These are phyloP conservation scores for Dryococelus australis DNA, from an alignment of 2,888 invertebrate genomes.

Conservation along the genomic window DNA sequence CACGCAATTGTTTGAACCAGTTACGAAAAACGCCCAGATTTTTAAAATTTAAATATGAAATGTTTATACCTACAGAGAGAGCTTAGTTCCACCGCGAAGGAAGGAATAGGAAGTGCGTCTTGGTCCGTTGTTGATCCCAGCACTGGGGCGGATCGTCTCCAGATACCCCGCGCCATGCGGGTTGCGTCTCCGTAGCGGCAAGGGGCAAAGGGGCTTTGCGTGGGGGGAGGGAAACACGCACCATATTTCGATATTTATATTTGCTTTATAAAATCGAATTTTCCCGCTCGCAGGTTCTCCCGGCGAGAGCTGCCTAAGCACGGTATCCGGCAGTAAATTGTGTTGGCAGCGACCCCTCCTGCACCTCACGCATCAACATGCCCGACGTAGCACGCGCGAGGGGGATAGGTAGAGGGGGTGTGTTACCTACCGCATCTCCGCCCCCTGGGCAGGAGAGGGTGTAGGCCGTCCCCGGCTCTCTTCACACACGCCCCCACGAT, in stretches of 20 bases:
- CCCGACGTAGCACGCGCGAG: neutral
- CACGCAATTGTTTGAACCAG: too few species aligned
- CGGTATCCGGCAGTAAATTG: neutral
- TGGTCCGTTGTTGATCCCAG: neutral
- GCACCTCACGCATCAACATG: neutral
- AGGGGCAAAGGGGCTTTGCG: neutral
- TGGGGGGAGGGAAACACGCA: neutral
- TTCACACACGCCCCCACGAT: neutral
- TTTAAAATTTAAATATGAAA: too few species aligned
- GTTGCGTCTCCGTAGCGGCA: neutral
- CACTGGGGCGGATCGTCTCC: neutral
- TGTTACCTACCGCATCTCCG: neutral
- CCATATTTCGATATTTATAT: slow-evolving; percentile 16
- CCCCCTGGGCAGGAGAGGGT: too few species aligned
- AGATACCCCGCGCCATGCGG: neutral
- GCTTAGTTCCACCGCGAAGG: too few species aligned
- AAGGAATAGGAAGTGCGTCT: neutral
- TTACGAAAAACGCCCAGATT: too few species aligned
- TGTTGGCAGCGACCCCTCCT: neutral
- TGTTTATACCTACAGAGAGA: too few species aligned
- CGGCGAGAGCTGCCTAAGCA: neutral
- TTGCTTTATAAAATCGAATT: slow-evolving; percentile 16
- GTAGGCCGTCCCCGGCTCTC: too few species aligned
- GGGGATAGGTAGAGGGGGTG: neutral
- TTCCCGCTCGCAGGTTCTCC: neutral